Conservation (phyloP, 2,888 invertebrate species). For the Diarsia brunnea region DNA sequence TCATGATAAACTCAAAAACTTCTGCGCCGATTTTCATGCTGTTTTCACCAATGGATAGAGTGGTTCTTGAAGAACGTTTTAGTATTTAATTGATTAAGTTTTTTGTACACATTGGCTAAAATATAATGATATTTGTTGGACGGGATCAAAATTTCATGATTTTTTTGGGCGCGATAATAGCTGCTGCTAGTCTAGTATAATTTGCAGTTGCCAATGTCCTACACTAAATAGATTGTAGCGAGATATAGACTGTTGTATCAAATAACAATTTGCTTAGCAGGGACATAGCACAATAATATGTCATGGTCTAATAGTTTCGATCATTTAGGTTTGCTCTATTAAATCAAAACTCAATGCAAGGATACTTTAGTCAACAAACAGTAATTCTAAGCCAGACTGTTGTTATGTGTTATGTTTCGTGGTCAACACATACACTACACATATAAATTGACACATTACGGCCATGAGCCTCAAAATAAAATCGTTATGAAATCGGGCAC, state of each 20-base stretch:
- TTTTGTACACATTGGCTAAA: no score
- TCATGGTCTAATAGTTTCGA: conserved; percentile 48
- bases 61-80: no score
- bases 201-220: conserved; percentile 30
- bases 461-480: conserved; percentile 10
- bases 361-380: conserved; percentile 15
- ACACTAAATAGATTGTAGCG: conserved; percentile 45
- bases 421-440: conserved; percentile 3
- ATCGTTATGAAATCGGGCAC: conserved; percentile 11
- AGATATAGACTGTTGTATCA: conserved; percentile 35
- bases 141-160: no score
- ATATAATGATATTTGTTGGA: no score
- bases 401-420: conserved; percentile 24
- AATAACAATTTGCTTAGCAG: conserved; percentile 50
- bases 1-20: no score
- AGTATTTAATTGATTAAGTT: no score
- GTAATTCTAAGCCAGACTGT: background rate
- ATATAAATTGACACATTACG: conserved; percentile 9
- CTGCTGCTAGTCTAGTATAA: no score
- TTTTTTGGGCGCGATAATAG: no score
- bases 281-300: conserved; percentile 44
- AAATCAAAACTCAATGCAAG: conserved; percentile 30
- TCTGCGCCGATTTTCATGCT: no score
- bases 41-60: no score
- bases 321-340: conserved; percentile 28